Base-by-base conservation (phyloP, 2,113 vertebrate species). In the Melanerpes aurifrons region DNA sequence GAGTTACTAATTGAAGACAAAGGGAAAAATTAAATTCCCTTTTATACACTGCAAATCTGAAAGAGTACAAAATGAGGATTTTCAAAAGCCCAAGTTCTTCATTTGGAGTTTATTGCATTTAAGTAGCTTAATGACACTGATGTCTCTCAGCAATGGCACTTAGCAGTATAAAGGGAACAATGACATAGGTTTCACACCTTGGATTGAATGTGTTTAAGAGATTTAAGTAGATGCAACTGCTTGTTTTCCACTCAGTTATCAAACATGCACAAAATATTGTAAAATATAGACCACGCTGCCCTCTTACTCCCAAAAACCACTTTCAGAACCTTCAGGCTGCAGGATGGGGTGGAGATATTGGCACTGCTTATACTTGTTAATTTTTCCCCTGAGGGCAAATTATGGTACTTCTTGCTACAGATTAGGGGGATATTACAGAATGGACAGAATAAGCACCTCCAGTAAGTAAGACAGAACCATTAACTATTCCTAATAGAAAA, bases 1-100 rank as follows among this genome's bases (percentile, higher is more conserved):
- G 32, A 67, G 53, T 19, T 45, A 74, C 14, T 17, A 28, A 37
- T 32, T 12, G 58, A 15, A 69, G 25, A 9, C 5, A 61, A 58
- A 12, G 7, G 1, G 1, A 21, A 18, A 35, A 15, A 64, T 1
- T 18, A 43, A 1, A 1, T 20, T 89, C 26, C 29, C 13, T 56
- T 77, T 84, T 19, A 50, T 13, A 29, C 20, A 40, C 1, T 59
- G 24, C n/a, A 61, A 47, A 35, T 81, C 24, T 85, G 35, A 40
- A 77, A 50, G 17, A 45, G 19, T n/a, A 82, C 8, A 68, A 24
- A 61, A 48, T 75, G 19, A 77, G 5, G 18, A 72, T 50, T 85
- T 50, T 75, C 15, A n/a, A 94, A 89, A 17, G 35, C 13, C 0
- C 64, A 28, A 67, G 31, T n/a, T 59, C 59, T 74, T 83, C n/a